A percentile compares a stretch with the other conserved stretches of the same genome.
Conservation (phyloP, 2,888 invertebrate genomes). For the Heliconius hortense region DNA sequence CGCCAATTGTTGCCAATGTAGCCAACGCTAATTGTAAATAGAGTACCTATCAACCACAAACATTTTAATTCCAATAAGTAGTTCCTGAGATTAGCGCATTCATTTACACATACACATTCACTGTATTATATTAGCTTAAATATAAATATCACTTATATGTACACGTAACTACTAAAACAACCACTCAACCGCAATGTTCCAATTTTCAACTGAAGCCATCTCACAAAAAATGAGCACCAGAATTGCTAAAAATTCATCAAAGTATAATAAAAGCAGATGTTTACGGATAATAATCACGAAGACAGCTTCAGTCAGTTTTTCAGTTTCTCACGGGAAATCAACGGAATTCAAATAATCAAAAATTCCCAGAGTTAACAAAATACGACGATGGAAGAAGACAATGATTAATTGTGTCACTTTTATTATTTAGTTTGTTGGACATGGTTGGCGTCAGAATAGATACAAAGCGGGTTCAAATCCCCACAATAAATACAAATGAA, state of each 20-base stretch:
- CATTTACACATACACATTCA: not conserved
- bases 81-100: not conserved
- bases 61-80: not conserved
- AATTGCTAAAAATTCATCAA: not conserved
- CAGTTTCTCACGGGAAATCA: conserved; percentile 13
- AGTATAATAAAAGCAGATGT: conserved; percentile 13
- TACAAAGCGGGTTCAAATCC: too few relatives aligned
- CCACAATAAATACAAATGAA: too few relatives aligned
- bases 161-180: not conserved
- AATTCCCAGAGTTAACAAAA: conserved; percentile 14
- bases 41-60: too few relatives aligned
- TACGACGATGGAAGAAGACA: not conserved
- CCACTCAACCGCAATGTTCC: not conserved
- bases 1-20: too few relatives aligned
- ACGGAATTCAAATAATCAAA: conserved; percentile 17
- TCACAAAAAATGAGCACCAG: conserved; percentile 1
- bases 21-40: too few relatives aligned
- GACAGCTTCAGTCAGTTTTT: not conserved
- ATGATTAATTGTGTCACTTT: conserved; percentile 7
- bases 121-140: not conserved
- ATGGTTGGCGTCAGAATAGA: not conserved
- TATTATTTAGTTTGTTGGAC: not conserved
- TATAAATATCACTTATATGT: not conserved
- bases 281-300: conserved; percentile 2
- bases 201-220: not conserved